These are phyloP conservation scores for Eleginops maclovinus DNA, from an alignment of 2,113 vertebrate genomes.

Conservation along the genomic window DNA sequence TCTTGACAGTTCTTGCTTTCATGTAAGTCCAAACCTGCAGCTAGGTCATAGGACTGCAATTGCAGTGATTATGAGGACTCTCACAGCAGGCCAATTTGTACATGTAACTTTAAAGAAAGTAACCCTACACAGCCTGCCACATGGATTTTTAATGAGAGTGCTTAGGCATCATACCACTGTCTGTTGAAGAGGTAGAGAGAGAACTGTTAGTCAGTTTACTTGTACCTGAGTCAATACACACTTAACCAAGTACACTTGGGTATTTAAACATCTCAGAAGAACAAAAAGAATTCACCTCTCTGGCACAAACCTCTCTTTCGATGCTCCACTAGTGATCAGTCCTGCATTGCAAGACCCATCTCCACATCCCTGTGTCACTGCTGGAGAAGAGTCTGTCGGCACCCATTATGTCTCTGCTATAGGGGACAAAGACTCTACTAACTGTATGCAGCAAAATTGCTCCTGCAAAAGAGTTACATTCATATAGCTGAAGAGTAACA, in stretches of 20 bases:
- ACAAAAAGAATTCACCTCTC: not conserved
- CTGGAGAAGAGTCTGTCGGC: no score
- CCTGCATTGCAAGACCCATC: no score
- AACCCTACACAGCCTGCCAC: not conserved
- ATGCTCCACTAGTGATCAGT: not conserved
- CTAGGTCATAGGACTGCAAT: not conserved
- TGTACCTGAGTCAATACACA: not conserved
- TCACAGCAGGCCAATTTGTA: not conserved
- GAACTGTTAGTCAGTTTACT: not conserved
- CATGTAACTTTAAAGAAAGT: not conserved
- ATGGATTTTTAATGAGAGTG: slow-evolving; percentile 6
- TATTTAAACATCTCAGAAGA: not conserved
- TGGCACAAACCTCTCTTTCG: not conserved
- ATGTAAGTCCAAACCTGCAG: not conserved
- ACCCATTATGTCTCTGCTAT: no score
- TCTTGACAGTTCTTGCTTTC: not conserved
- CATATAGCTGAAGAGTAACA: no score
- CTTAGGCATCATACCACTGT: no score
- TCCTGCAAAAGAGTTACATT: no score
- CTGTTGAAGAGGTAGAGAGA: not conserved
- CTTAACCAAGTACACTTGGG: not conserved
- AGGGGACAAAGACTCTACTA: no score
- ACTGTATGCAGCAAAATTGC: no score
- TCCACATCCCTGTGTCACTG: no score
- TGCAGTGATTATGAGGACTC: not conserved